These are phyloP conservation scores for Muscidifurax raptorellus DNA, from an alignment of 1,140 invertebrate species.

Conservation along the genomic window DNA sequence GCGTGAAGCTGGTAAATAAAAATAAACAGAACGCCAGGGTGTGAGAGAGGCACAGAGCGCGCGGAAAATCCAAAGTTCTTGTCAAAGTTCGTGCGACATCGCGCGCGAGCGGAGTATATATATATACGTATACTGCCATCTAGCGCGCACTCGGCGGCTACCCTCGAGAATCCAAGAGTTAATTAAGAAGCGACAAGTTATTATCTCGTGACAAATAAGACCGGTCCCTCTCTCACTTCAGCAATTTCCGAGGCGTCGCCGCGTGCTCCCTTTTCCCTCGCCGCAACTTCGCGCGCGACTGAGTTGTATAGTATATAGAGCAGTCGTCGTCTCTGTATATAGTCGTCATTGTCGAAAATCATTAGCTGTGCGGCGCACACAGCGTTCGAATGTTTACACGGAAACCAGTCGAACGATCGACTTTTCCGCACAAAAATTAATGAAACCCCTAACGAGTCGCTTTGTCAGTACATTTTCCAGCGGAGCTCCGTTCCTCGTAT, in stretches of 20 bases:
- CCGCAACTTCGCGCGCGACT: neutral
- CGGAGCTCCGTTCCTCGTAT: no score
- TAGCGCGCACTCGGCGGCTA: neutral
- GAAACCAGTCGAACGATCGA: neutral
- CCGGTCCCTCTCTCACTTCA: constrained; percentile 34
- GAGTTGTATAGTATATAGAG: neutral
- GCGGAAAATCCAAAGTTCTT: constrained; percentile 17
- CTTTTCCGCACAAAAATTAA: neutral
- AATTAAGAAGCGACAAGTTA: constrained; percentile 67
- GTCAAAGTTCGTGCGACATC: constrained; percentile 17
- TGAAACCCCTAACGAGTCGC: neutral
- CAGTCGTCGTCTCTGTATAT: neutral
- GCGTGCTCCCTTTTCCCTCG: constrained; percentile 47
- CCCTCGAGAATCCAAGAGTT: constrained; percentile 58
- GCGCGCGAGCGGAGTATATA: neutral
- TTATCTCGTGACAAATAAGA: constrained; percentile 59
- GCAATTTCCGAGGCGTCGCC: neutral
- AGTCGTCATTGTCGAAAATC: neutral
- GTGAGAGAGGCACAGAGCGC: neutral
- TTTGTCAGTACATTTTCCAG: neutral
- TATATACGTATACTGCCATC: no score
- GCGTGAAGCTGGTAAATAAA: constrained; percentile 1
- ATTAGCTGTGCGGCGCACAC: neutral
- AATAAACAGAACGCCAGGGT: constrained; percentile 7
- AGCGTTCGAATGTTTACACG: neutral